phyloP scores from a whole-genome alignment of 1,140 invertebrate genomes.

The Heliconius eleuchia region DNA sequence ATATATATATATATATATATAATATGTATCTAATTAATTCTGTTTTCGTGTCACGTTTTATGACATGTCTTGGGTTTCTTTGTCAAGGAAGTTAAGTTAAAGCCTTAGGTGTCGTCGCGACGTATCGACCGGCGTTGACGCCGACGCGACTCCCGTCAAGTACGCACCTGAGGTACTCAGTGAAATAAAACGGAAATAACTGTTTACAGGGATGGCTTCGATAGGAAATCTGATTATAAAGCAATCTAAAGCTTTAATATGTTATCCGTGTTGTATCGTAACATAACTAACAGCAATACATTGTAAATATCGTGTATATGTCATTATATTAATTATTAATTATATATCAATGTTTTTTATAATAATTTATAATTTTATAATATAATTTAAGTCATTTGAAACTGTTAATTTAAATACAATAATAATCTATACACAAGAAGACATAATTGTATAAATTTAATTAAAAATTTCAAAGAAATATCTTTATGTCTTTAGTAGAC shows the following conservation, averaged over 20 bases:
- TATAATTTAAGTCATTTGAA: too few relatives aligned
- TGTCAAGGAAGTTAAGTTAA: slow-evolving; percentile 21
- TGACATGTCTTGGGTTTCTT: slow-evolving; percentile 26
- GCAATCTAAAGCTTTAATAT: not conserved
- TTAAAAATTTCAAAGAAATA: too few relatives aligned
- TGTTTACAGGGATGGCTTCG: not conserved
- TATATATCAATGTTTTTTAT: not conserved
- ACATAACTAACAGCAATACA: not conserved
- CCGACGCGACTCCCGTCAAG: slow-evolving; percentile 35
- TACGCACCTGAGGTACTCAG: not conserved
- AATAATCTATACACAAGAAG: too few relatives aligned
- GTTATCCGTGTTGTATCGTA: not conserved
- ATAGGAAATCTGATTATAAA: not conserved
- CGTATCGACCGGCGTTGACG: slow-evolving; percentile 64
- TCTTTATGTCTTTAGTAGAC: too few relatives aligned
- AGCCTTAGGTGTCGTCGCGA: slow-evolving; percentile 51
- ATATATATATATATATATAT: too few relatives aligned
- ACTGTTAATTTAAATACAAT: too few relatives aligned
- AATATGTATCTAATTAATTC: not conserved
- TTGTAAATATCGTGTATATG: not conserved
- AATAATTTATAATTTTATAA: too few relatives aligned
- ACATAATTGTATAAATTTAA: too few relatives aligned
- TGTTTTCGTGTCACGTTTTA: not conserved
- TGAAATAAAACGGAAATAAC: slow-evolving; percentile 8
- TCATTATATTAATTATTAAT: too few relatives aligned